Base-by-base conservation (phyloP, 2,113 vertebrate genomes). In the Chelonoidis abingdonii region DNA sequence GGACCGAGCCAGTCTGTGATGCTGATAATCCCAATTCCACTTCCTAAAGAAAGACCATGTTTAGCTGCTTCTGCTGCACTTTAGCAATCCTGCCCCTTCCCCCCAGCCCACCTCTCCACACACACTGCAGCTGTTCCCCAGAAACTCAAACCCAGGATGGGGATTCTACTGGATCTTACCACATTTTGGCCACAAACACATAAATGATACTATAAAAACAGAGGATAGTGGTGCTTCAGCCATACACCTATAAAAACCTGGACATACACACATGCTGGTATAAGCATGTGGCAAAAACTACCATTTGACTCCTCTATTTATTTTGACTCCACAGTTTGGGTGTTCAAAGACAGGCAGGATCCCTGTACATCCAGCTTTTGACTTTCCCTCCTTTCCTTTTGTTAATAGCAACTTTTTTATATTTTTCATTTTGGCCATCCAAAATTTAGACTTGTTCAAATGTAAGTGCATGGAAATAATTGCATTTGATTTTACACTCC, bases 391-490 rank as follows among this genome's bases (percentile, higher is more conserved):
- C 65, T 14, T 47, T 72, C 47, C 57, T 76, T 93, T 62, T 84
- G 52, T 16, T 57, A 80, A 31, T 76, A 1, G 0, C 50, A 1
- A 24, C 81, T n/a, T 2, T 56, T 9, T 2, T 1, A 24, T 81
- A 31, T 2, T 56, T 1, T 17, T 19, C 19, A 44, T 81, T 50
- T 52, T n/a, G 59, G 1, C 5, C 12, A 72, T 87, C 47, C 91
- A 88, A 96, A 89, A 95, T 92, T n/a, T 25, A 92, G 16, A 22
- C 53, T 83, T 93, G 17, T 8, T 92, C 31, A 93, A 92, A 80
- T 87, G 9, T 83, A 14, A 13, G 50, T 75, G 65, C 14, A 80
- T 49, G 93, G 38, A 86, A 84, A 52, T 79, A 90, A 89, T 87
- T 80, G 11, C 3, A 38, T 92, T 80, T 93, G 4, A 87, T 87